phyloP scores from a whole-genome alignment of 1,140 invertebrate species.

The Sitodiplosis mosellana region DNA sequence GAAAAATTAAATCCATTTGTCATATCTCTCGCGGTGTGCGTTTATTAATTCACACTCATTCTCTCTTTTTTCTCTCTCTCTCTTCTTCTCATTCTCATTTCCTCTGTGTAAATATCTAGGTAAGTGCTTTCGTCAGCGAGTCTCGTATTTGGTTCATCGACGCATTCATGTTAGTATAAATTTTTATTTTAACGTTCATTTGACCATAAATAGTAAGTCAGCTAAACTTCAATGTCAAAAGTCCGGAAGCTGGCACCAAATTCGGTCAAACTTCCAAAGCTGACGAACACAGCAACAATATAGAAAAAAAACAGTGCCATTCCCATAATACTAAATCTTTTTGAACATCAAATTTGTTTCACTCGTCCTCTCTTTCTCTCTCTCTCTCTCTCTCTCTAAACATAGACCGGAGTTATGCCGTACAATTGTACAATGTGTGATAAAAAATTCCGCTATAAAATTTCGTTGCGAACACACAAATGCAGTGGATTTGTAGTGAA shows the following conservation, averaged over 20 bases:
- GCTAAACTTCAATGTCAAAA: neutral
- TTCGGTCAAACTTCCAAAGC: too few species aligned
- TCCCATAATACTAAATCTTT: too few species aligned
- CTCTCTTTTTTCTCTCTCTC: constrained; percentile 3
- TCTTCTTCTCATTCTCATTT: constrained; percentile 11
- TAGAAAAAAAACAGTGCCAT: too few species aligned
- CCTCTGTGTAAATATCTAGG: constrained; percentile 32
- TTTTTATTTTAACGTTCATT: constrained; percentile 32
- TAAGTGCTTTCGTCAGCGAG: constrained; percentile 68
- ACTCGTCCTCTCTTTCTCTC: neutral
- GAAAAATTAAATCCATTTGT: too few species aligned
- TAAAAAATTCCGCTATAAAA: constrained; percentile 72
- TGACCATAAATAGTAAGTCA: neutral
- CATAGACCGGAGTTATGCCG: constrained; percentile 14
- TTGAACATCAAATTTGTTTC: too few species aligned
- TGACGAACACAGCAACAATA: too few species aligned
- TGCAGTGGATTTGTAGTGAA: constrained; percentile 24
- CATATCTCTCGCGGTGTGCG: neutral
- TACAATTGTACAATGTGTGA: constrained; percentile 64
- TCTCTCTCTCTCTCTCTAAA: neutral
- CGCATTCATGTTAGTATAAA: constrained; percentile 59
- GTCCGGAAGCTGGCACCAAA: too few species aligned
- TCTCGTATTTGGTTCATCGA: constrained; percentile 68
- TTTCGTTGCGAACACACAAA: constrained; percentile 64
- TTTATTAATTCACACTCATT: neutral